phyloP scores from a whole-genome alignment of 2,113 vertebrate species.

The Sphaerodactylus townsendi region DNA sequence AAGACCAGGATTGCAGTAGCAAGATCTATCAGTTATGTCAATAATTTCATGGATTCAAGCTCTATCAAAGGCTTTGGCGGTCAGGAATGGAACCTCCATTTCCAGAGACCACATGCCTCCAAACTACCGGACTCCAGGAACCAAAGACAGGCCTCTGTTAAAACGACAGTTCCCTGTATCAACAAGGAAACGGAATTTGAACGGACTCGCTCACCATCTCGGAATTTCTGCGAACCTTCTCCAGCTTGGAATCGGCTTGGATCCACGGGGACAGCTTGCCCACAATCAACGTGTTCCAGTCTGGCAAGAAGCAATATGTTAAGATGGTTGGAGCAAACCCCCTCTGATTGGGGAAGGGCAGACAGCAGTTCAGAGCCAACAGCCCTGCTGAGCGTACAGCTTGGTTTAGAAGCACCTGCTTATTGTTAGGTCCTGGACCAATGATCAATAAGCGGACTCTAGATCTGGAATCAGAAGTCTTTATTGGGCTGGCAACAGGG shows the following conservation, averaged over 20 bases:
- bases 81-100: neutral
- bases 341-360: neutral
- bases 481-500: too few relatives aligned
- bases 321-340: neutral
- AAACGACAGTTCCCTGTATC: neutral
- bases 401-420: neutral
- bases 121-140: neutral
- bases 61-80: neutral
- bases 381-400: neutral
- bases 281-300: conserved; percentile 93
- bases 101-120: neutral
- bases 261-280: conserved; percentile 93
- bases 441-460: too few relatives aligned
- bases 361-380: neutral
- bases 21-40: too few relatives aligned
- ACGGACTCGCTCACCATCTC: conserved; percentile 80
- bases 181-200: neutral
- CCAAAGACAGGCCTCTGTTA: neutral
- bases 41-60: neutral
- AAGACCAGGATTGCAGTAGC: too few relatives aligned
- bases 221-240: conserved; percentile 83
- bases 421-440: too few relatives aligned
- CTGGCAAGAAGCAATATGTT: conserved; percentile 55
- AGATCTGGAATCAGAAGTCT: too few relatives aligned
- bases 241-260: conserved; percentile 83